A percentile compares a stretch with the other conserved stretches of the same genome.
phyloP scores from a whole-genome alignment of 1,140 invertebrate genomes.

The Drosophila jambulina region DNA sequence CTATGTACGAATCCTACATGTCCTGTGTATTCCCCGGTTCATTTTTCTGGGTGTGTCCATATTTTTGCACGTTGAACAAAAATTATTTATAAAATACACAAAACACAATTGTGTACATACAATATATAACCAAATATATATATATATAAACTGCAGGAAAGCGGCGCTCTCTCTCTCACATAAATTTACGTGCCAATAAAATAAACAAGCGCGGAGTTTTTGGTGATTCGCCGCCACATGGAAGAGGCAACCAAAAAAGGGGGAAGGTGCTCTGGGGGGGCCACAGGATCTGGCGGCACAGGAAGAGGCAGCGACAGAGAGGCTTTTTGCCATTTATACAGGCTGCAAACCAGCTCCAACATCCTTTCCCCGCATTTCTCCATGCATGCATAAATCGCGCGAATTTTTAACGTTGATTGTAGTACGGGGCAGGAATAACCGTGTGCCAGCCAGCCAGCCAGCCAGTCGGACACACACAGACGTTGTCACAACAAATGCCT shows the following conservation, averaged over 20 bases:
- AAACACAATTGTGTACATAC: constrained; percentile 53
- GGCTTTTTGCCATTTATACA: constrained; percentile 57
- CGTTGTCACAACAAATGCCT: constrained; percentile 76
- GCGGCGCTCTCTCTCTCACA: constrained; percentile 39
- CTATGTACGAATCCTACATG: neutral
- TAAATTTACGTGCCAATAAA: constrained; percentile 83
- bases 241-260: constrained; percentile 30
- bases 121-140: constrained; percentile 46
- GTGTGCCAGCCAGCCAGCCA: constrained; percentile 43
- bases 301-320: constrained; percentile 47
- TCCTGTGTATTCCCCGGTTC: neutral
- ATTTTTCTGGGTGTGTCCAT: constrained; percentile 60
- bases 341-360: constrained; percentile 20
- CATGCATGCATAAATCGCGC: constrained; percentile 80
- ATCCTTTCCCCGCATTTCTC: constrained; percentile 23
- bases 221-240: constrained; percentile 62
- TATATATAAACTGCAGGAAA: constrained; percentile 30
- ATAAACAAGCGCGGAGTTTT: constrained; percentile 79
- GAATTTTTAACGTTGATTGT: constrained; percentile 82
- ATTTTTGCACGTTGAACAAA: constrained; percentile 58
- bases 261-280: neutral
- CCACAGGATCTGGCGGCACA: constrained; percentile 18
- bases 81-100: constrained; percentile 76
- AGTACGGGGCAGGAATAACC: constrained; percentile 67
- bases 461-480: constrained; percentile 50